phyloP scores from a whole-genome alignment of 1,140 invertebrate genomes.

The Bombyx mandarina region DNA sequence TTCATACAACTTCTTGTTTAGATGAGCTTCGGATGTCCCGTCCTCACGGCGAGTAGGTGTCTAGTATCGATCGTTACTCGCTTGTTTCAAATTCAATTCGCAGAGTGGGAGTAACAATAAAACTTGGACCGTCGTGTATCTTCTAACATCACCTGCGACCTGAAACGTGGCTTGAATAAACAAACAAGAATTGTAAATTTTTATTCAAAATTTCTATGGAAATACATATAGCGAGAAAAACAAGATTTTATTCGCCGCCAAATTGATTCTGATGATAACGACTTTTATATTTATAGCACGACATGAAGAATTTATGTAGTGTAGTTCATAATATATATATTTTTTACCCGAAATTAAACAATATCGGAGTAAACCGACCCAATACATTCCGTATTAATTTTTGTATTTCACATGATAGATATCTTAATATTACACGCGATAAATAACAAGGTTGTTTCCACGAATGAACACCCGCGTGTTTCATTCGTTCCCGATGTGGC shows the following conservation, averaged over 20 bases:
- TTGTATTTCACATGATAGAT: too few species aligned
- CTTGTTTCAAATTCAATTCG: constrained; percentile 68
- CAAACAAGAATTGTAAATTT: neutral
- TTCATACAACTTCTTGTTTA: too few species aligned
- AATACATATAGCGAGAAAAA: neutral
- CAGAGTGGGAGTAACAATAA: constrained; percentile 66
- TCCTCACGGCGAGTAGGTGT: constrained; percentile 1
- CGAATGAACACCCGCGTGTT: constrained; percentile 38
- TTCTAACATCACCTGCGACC: constrained; percentile 50
- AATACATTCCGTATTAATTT: too few species aligned
- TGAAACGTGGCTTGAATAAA: constrained; percentile 44
- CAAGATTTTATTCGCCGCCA: too few species aligned
- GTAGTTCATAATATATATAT: neutral
- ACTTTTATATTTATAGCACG: too few species aligned
- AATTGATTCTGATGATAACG: too few species aligned
- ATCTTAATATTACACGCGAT: constrained; percentile 8
- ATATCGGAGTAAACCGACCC: too few species aligned
- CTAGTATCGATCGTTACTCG: constrained; percentile 45
- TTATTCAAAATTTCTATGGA: neutral
- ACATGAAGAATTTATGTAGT: too few species aligned
- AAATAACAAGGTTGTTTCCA: constrained; percentile 28
- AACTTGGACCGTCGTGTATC: constrained; percentile 49
- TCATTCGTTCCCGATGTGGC: constrained; percentile 19
- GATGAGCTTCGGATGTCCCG: too few species aligned
- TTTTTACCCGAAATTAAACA: neutral